A percentile compares a stretch with the other conserved stretches of the same genome.
Evolutionary conservation across 2,797 vertebrate species (phyloP).

Genomic region (Fringilla coelebs): DNA sequence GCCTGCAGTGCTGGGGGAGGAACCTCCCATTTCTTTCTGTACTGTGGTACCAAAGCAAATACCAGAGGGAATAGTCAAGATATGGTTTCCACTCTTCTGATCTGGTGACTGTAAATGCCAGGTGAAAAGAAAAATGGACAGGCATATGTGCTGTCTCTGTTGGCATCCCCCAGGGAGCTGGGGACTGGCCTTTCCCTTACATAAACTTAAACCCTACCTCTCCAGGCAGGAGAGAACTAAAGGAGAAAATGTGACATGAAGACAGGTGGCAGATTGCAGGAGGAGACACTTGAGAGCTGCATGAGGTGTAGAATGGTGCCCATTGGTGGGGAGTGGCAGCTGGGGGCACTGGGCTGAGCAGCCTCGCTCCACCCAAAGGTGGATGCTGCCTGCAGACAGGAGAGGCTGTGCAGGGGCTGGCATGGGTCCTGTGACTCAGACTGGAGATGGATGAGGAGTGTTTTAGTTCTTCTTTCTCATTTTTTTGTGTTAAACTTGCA

Average conservation of each 20-base stretch:
- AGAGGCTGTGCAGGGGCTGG: neutral
- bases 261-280: neutral
- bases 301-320: neutral
- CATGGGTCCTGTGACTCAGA: accelerated
- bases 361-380: accelerated
- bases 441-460: accelerated
- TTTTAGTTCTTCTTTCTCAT: neutral
- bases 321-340: accelerated
- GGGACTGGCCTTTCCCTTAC: neutral
- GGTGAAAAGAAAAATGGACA: neutral
- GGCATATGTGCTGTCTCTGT: neutral
- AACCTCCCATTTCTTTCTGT: accelerated
- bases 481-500: neutral
- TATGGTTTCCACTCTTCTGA: neutral
- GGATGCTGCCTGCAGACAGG: neutral
- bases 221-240: neutral
- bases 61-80: neutral
- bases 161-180: neutral
- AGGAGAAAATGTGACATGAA: neutral
- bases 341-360: neutral
- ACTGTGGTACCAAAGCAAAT: neutral
- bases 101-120: neutral
- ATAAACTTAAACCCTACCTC: neutral
- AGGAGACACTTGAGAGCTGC: neutral
- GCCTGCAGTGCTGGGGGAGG: neutral